phyloP scores from a whole-genome alignment of 2,888 invertebrate genomes.

The Imbricaverruca yamaguchii region DNA sequence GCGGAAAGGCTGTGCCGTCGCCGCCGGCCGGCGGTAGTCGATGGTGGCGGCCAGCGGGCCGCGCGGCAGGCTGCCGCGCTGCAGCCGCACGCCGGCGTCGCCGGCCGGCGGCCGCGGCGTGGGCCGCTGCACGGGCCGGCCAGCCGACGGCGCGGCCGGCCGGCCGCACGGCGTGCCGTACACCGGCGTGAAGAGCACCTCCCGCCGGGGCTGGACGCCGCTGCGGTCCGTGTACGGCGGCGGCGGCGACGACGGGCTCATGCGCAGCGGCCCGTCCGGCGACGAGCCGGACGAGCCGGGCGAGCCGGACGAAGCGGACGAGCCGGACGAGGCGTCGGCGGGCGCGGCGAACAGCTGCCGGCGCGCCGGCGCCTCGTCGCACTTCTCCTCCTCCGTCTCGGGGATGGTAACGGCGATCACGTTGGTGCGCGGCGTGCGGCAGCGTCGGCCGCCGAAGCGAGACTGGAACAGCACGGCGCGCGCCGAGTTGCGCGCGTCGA shows the following conservation, averaged over 20 bases:
- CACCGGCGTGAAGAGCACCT: not conserved
- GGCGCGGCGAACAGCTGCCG: not conserved
- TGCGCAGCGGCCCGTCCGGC: constrained; percentile 1
- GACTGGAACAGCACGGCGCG: constrained; percentile 34
- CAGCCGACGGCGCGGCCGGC: not conserved
- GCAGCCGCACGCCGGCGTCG: not conserved
- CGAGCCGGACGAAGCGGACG: not conserved
- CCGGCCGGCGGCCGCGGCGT: not conserved
- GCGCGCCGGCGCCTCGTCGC: constrained; percentile 27
- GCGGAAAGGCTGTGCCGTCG: not conserved
- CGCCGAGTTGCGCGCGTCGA: constrained; percentile 43
- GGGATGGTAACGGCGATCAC: constrained; percentile 78
- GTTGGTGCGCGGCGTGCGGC: constrained; percentile 57
- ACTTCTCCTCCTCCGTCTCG: constrained; percentile 47
- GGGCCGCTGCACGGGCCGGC: not conserved
- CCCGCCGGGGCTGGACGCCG: too few relatives aligned
- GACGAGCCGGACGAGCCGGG: not conserved
- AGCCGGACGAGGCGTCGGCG: not conserved
- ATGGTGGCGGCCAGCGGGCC: constrained; percentile 6
- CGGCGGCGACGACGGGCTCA: constrained; percentile 9
- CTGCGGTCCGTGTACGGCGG: not conserved
- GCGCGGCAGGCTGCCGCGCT: constrained; percentile 8
- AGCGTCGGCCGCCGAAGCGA: constrained; percentile 33
- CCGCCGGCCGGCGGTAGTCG: not conserved
- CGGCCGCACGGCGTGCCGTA: not conserved